These are phyloP conservation scores for Podarcis cretensis DNA, from an alignment of 2,113 vertebrate genomes.

Conservation along the genomic window DNA sequence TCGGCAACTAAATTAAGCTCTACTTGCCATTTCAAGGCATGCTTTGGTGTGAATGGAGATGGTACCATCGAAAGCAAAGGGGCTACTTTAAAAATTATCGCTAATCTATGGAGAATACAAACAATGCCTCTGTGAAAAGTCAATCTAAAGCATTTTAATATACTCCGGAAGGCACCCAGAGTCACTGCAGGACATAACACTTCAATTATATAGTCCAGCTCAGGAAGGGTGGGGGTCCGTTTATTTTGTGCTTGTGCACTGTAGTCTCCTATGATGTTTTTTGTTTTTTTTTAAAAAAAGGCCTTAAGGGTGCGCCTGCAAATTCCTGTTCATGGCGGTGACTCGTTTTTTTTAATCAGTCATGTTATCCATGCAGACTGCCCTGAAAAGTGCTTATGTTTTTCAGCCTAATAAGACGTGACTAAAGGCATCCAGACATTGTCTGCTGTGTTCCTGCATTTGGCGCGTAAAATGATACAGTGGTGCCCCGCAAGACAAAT, in stretches of 20 bases:
- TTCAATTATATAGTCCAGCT: neutral
- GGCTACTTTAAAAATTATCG: neutral
- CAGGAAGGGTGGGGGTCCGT: neutral
- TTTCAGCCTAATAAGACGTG: neutral
- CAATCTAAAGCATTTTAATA: neutral
- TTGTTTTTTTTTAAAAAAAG: neutral
- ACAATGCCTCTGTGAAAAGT: neutral
- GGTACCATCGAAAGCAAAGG: neutral
- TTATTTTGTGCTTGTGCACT: neutral
- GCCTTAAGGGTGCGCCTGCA: neutral
- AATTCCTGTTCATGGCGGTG: neutral
- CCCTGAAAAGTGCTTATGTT: neutral
- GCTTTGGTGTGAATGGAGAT: neutral
- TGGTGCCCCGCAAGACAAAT: no score
- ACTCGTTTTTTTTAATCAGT: neutral
- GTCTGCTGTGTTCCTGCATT: neutral
- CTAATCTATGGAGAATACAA: neutral
- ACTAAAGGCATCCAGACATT: neutral
- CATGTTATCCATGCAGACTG: neutral
- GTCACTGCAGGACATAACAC: neutral
- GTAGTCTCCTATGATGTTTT: neutral
- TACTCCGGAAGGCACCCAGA: neutral
- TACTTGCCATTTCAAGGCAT: neutral
- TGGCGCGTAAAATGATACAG: neutral
- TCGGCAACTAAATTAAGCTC: neutral